A percentile compares a stretch with the other conserved stretches of the same genome.
Evolutionary conservation across 2,888 invertebrate species (phyloP).

Genomic region (Tetheella fluctuosa): DNA sequence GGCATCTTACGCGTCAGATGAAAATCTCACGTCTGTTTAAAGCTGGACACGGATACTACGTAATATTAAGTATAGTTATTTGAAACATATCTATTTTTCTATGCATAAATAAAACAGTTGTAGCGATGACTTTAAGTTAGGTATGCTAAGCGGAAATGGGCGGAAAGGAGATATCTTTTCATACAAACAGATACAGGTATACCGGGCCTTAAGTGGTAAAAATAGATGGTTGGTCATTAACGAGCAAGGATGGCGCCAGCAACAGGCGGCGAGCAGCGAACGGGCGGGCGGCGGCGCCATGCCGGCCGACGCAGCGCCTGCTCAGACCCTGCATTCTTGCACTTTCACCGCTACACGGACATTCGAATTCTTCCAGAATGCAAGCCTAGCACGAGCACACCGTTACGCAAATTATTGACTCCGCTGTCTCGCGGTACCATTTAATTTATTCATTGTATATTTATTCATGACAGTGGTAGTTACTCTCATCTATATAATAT

Average conservation of each 20-base stretch:
- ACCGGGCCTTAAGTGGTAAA: constrained; percentile 32
- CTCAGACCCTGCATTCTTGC: constrained; percentile 59
- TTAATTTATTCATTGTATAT: constrained; percentile 11
- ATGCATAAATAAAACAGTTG: constrained; percentile 16
- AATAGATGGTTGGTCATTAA: constrained; percentile 48
- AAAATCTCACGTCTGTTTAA: background rate
- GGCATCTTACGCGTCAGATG: background rate
- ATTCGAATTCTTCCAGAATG: constrained; percentile 38
- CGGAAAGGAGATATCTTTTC: too few relatives aligned
- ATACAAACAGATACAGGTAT: too few relatives aligned
- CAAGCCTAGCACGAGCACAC: constrained; percentile 33
- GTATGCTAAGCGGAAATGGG: constrained; percentile 29
- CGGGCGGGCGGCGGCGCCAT: constrained; percentile 14
- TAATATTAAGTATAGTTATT: too few relatives aligned
- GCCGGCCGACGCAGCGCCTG: constrained; percentile 29
- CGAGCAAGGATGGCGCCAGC: constrained; percentile 28
- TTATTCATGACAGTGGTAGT: background rate
- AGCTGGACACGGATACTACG: background rate
- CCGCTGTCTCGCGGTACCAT: constrained; percentile 23
- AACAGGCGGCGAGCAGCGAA: constrained; percentile 1
- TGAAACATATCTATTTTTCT: background rate
- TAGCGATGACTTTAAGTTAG: constrained; percentile 34
- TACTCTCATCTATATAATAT: background rate
- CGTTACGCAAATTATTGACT: constrained; percentile 55
- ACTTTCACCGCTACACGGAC: constrained; percentile 65